Conservation (phyloP, 2,113 vertebrate genomes). For the Cyanoderma ruficeps region DNA sequence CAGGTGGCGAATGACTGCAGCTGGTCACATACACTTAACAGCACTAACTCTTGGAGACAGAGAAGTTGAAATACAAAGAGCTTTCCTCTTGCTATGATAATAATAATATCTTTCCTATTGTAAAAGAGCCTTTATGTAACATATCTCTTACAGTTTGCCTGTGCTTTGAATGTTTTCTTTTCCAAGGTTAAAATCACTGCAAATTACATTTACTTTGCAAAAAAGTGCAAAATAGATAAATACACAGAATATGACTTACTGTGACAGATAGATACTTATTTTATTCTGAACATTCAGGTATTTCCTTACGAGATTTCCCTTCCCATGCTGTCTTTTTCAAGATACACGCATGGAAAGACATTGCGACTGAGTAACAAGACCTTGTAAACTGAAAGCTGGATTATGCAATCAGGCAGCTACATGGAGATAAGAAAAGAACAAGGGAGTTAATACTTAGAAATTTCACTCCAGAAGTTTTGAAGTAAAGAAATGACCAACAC, state of each 20-base stretch:
- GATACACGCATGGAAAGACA: background rate
- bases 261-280: background rate
- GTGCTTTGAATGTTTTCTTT: background rate
- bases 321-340: background rate
- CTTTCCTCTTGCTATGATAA: background rate
- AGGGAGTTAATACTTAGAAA: background rate
- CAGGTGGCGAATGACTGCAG: background rate
- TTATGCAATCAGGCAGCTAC: background rate
- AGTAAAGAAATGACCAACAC: background rate
- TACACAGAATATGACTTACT: background rate
- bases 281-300: background rate
- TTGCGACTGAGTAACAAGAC: background rate
- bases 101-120: background rate
- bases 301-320: background rate
- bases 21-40: background rate
- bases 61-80: background rate
- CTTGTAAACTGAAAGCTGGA: background rate
- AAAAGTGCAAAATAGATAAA: background rate
- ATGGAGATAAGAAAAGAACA: background rate
- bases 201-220: background rate
- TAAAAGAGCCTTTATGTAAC: background rate
- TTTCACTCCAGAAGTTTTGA: background rate
- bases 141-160: background rate
- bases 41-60: background rate
- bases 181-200: background rate